Evolutionary conservation across 2,888 invertebrate species (phyloP).

Genomic region (Choreutis nemorana): DNA sequence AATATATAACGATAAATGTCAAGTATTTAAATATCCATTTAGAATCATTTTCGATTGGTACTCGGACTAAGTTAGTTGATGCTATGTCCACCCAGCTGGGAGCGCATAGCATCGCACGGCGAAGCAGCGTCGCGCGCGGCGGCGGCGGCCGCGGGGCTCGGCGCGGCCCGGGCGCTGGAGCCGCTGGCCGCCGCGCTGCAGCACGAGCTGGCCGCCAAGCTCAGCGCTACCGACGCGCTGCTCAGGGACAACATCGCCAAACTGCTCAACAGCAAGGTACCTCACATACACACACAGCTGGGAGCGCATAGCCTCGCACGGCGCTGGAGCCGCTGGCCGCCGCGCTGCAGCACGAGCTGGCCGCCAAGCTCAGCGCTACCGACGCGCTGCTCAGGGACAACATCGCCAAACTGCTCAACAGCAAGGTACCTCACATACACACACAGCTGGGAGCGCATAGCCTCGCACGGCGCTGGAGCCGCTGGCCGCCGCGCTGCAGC

Average conservation of each 20-base stretch:
- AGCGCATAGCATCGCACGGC: slow-evolving; percentile 30
- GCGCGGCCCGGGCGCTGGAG: slow-evolving; percentile 74
- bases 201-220: slow-evolving; percentile 75
- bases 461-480: slow-evolving; percentile 80
- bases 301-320: too few species aligned
- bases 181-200: slow-evolving; percentile 78
- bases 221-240: slow-evolving; percentile 75
- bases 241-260: slow-evolving; percentile 83
- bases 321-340: slow-evolving; percentile 77
- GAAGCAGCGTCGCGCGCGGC: slow-evolving; percentile 49
- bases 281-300: too few species aligned
- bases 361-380: slow-evolving; percentile 74
- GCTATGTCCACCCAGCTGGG: slow-evolving; percentile 34
- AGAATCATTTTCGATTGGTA: too few species aligned
- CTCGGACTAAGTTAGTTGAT: neutral
- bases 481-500: slow-evolving; percentile 75
- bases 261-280: slow-evolving; percentile 80
- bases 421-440: too few species aligned
- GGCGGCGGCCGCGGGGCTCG: slow-evolving; percentile 43
- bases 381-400: slow-evolving; percentile 82
- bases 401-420: slow-evolving; percentile 79
- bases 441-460: too few species aligned
- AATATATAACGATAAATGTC: too few species aligned
- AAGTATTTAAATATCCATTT: too few species aligned
- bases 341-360: slow-evolving; percentile 77